Evolutionary conservation across 2,888 invertebrate species (phyloP).

Genomic region (Sialis lutaria): DNA sequence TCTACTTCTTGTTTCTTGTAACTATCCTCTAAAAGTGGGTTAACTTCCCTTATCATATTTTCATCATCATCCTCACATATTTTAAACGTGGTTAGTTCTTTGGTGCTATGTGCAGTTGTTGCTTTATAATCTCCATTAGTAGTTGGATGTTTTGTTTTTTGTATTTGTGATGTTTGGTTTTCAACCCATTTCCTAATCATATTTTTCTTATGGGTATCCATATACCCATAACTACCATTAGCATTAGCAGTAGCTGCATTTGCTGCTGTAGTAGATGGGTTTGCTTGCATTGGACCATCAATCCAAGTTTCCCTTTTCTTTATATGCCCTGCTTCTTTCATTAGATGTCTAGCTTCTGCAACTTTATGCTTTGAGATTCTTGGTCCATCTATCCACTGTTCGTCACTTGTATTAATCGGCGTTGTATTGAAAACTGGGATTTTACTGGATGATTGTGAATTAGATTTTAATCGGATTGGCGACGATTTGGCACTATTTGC

Average conservation of each 20-base stretch:
- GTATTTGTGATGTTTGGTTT: conserved; percentile 71
- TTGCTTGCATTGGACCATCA: conserved; percentile 74
- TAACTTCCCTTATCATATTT: conserved; percentile 18
- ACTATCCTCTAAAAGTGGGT: conserved; percentile 31
- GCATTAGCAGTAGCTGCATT: conserved; percentile 30
- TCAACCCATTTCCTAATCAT: conserved; percentile 92
- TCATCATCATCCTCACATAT: conserved; percentile 33
- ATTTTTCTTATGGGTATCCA: conserved; percentile 83
- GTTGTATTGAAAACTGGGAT: conserved; percentile 21
- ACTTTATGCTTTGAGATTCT: conserved; percentile 69
- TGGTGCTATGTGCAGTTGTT: conserved; percentile 25
- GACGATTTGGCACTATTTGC: conserved; percentile 34
- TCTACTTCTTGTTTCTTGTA: conserved; percentile 36
- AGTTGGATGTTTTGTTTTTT: conserved; percentile 41
- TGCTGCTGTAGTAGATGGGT: conserved; percentile 28
- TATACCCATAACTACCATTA: conserved; percentile 60
- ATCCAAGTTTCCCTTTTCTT: conserved; percentile 89
- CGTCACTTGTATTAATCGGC: conserved; percentile 46
- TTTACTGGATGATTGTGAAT: conserved; percentile 17
- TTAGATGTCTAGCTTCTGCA: conserved; percentile 62
- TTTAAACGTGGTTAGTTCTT: conserved; percentile 45
- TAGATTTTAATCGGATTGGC: conserved; percentile 25
- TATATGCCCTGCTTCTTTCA: conserved; percentile 56
- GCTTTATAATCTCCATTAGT: conserved; percentile 24
- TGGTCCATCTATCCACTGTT: conserved; percentile 95